A percentile compares a stretch with the other conserved stretches of the same genome.
Conservation (phyloP, 1,140 invertebrate genomes). For the Drosophila takahashii region DNA sequence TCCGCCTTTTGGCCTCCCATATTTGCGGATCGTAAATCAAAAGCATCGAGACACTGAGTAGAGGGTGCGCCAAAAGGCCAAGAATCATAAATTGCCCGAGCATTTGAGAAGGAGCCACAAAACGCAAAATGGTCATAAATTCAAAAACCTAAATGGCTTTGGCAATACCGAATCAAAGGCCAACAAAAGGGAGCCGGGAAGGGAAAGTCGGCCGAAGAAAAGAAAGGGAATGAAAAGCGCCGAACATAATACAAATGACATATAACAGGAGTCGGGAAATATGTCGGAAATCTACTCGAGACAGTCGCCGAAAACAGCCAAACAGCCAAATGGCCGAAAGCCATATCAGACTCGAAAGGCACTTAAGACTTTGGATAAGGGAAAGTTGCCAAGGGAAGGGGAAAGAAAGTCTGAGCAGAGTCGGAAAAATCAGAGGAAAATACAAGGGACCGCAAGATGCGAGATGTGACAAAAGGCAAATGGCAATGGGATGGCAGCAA, state of each 20-base stretch:
- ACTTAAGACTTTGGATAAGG: constrained; percentile 49
- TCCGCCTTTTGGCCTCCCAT: background rate
- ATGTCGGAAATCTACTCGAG: constrained; percentile 78
- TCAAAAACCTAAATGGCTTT: constrained; percentile 73
- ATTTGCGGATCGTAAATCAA: constrained; percentile 62
- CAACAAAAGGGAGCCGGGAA: constrained; percentile 40
- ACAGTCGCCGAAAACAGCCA: constrained; percentile 56
- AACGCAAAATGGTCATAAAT: constrained; percentile 79
- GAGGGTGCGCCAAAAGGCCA: constrained; percentile 57
- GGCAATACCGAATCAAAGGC: constrained; percentile 55
- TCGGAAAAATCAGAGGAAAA: constrained; percentile 9
- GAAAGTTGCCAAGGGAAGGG: constrained; percentile 6
- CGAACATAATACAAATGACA: constrained; percentile 72
- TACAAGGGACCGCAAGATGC: background rate
- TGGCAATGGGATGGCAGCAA: constrained; percentile 48
- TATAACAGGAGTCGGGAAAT: constrained; percentile 75
- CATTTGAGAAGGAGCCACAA: constrained; percentile 59
- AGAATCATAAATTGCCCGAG: constrained; percentile 63
- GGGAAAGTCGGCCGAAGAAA: background rate
- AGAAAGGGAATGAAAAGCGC: constrained; percentile 12
- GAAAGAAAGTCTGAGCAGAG: background rate
- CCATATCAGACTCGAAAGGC: constrained; percentile 52
- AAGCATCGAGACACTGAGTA: constrained; percentile 13
- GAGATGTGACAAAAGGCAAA: constrained; percentile 60
- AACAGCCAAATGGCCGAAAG: constrained; percentile 47